Percentiles rank a stretch among this genome's conserved stretches.
Evolutionary conservation across 35 echinoderm and acorn worm species (phyloP).

Genomic region (Diadema setosum): DNA sequence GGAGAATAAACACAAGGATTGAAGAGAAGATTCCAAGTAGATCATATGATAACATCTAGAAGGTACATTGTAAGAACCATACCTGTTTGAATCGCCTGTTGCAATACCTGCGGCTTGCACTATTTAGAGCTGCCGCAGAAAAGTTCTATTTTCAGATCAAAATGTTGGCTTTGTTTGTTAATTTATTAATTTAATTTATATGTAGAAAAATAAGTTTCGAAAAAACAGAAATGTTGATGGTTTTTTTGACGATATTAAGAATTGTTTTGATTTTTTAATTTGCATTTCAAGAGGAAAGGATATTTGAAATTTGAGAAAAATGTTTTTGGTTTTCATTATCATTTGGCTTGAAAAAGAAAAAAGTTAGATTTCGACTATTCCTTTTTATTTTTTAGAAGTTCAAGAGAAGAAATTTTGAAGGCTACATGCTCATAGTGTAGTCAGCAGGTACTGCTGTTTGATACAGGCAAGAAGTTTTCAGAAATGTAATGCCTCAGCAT

Average conservation of each 20-base stretch:
- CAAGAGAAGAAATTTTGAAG: too few relatives aligned
- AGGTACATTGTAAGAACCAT: conserved; percentile 4
- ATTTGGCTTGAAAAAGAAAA: background rate
- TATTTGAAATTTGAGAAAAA: too few relatives aligned
- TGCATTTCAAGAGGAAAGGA: too few relatives aligned
- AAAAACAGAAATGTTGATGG: too few relatives aligned
- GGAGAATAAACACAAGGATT: background rate
- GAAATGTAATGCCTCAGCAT: background rate
- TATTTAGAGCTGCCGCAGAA: background rate
- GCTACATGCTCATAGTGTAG: background rate
- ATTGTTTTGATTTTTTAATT: too few relatives aligned
- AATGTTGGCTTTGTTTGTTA: background rate
- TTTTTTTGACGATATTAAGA: too few relatives aligned
- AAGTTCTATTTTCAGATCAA: background rate
- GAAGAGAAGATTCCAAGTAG: background rate
- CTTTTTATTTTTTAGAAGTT: too few relatives aligned
- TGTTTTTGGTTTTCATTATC: too few relatives aligned
- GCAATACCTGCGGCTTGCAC: background rate
- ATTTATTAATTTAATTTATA: background rate
- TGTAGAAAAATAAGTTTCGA: background rate
- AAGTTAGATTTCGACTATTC: background rate
- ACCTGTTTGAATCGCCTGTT: conserved; percentile 17
- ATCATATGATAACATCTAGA: conserved; percentile 13
- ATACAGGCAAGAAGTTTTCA: background rate
- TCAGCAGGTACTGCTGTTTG: background rate